A percentile compares a stretch with the other conserved stretches of the same genome.
phyloP scores from a whole-genome alignment of 2,888 invertebrate genomes.

The Latrodectus elegans region DNA sequence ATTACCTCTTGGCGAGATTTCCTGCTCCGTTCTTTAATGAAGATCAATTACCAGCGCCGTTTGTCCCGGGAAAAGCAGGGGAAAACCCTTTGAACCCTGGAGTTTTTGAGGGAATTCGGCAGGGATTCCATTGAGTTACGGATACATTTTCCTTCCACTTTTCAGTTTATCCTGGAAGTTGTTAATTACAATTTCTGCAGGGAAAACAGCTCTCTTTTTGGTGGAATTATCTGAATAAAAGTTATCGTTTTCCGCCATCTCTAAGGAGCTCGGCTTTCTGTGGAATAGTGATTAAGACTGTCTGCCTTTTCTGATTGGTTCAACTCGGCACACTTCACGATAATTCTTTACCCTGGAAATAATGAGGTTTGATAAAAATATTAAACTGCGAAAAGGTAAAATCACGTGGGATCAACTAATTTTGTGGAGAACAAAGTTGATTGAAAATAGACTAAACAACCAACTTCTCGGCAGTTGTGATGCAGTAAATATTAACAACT shows the following conservation, averaged over 20 bases:
- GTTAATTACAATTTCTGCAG: constrained; percentile 39
- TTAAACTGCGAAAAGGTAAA: too few species aligned
- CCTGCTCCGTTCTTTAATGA: constrained; percentile 24
- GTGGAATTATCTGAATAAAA: neutral
- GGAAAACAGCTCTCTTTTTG: constrained; percentile 36
- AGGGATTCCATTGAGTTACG: constrained; percentile 5
- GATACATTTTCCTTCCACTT: constrained; percentile 1
- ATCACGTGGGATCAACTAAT: too few species aligned
- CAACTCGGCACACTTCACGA: too few species aligned
- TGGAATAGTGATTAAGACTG: neutral
- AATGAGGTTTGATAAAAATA: too few species aligned
- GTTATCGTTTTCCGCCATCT: neutral
- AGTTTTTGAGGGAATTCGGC: constrained; percentile 22
- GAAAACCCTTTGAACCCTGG: constrained; percentile 53
- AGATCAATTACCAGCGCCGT: constrained; percentile 39
- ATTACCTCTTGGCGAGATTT: constrained; percentile 20
- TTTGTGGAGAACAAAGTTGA: too few species aligned
- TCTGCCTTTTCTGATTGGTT: neutral
- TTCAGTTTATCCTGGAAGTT: constrained; percentile 6
- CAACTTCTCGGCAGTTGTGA: too few species aligned
- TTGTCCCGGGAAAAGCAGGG: neutral
- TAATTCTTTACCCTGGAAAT: too few species aligned
- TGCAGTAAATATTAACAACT: too few species aligned
- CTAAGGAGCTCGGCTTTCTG: neutral
- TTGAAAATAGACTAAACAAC: too few species aligned